These are phyloP conservation scores for Leptothorax acervorum DNA, from an alignment of 2,888 invertebrate genomes.

Conservation along the genomic window DNA sequence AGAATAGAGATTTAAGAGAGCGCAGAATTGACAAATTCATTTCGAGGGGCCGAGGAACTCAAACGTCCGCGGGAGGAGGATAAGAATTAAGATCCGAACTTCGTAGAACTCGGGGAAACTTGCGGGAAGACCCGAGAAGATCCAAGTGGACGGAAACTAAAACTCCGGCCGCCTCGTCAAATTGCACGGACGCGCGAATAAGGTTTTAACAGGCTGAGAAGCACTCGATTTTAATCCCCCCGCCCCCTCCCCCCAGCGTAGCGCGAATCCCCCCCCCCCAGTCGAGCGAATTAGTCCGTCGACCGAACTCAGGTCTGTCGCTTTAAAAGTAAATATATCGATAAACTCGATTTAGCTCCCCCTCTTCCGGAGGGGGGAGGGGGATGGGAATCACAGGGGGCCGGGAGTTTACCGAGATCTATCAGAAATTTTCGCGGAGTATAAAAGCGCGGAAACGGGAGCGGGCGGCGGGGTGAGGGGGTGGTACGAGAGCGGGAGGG, in stretches of 20 bases:
- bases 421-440: constrained; percentile 8
- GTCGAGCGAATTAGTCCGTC: not conserved
- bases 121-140: not conserved
- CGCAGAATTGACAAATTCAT: constrained; percentile 19
- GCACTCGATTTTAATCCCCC: not conserved
- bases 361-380: not conserved
- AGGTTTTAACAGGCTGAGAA: not conserved
- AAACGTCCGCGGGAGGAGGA: not conserved
- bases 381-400: too few species aligned
- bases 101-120: not conserved
- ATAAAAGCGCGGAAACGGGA: constrained; percentile 10
- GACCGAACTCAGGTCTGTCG: not conserved
- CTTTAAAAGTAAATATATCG: constrained; percentile 9
- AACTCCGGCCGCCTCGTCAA: not conserved
- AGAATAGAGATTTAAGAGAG: not conserved
- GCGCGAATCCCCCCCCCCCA: not conserved
- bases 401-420: not conserved
- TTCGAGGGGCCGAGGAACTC: not conserved
- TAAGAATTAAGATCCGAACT: constrained; percentile 6
- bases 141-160: not conserved
- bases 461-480: not conserved
- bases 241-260: not conserved
- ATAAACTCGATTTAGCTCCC: constrained; percentile 16
- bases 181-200: not conserved
- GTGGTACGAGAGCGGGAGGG: not conserved